Evolutionary conservation across 2,113 vertebrate species (phyloP).

Genomic region (Lates calcarifer): DNA sequence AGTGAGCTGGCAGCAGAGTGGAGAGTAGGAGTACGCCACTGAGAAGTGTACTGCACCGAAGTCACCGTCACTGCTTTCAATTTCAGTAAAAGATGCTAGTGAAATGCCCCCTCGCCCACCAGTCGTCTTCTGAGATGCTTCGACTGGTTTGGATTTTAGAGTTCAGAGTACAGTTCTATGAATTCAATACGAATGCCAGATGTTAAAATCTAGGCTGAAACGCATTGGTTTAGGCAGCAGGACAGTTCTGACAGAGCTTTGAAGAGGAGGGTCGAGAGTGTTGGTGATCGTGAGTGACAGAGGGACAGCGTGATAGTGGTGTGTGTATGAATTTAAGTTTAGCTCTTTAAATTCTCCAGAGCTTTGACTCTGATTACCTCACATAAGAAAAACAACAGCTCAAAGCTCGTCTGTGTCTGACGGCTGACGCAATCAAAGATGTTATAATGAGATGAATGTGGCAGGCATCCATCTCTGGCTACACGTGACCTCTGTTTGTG

Average conservation of each 20-base stretch:
- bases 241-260: too few relatives aligned
- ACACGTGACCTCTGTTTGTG: conserved; percentile 26
- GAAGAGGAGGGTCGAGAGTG: background rate
- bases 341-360: background rate
- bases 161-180: background rate
- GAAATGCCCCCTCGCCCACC: too few relatives aligned
- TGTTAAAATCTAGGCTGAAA: background rate
- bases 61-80: background rate
- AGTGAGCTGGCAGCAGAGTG: too few relatives aligned
- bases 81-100: too few relatives aligned
- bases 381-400: background rate
- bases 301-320: background rate
- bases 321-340: background rate
- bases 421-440: background rate
- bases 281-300: background rate
- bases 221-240: background rate
- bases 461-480: background rate
- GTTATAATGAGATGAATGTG: background rate
- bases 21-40: too few relatives aligned
- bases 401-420: background rate
- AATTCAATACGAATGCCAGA: background rate
- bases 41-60: too few relatives aligned
- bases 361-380: background rate
- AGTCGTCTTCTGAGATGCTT: background rate
- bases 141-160: too few relatives aligned